Evolutionary conservation across 1,140 invertebrate genomes (phyloP).

Genomic region (Danaus plexippus): DNA sequence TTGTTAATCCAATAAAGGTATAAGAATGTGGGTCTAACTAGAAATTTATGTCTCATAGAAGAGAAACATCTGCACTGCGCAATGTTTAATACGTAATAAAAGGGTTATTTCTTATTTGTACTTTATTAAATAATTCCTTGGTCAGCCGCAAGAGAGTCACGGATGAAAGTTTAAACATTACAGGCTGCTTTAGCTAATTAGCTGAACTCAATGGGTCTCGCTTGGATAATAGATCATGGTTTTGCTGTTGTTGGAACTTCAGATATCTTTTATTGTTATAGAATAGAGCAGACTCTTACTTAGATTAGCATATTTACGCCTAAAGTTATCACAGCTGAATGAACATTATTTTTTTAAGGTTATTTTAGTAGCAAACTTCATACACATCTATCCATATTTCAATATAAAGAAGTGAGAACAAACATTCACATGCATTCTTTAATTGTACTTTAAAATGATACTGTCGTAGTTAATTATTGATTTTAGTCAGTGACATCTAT

Average conservation of each 20-base stretch:
- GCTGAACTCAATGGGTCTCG: constrained; percentile 22
- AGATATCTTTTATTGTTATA: constrained; percentile 4
- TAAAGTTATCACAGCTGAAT: no score
- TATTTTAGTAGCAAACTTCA: no score
- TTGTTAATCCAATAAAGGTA: no score
- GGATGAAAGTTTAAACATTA: constrained; percentile 27
- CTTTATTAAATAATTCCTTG: constrained; percentile 29
- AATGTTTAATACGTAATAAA: constrained; percentile 22
- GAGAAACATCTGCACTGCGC: constrained; percentile 24
- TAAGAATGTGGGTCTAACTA: not conserved
- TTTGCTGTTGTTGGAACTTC: not conserved
- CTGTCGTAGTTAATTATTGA: no score
- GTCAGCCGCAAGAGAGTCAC: constrained; percentile 26
- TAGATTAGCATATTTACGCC: no score
- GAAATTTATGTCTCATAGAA: not conserved
- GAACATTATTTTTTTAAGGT: no score
- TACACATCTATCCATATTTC: no score
- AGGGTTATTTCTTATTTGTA: constrained; percentile 25
- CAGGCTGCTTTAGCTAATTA: constrained; percentile 25
- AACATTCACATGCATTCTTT: no score
- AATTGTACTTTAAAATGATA: no score
- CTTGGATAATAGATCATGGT: constrained; percentile 21
- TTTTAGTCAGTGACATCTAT: no score
- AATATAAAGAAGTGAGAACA: no score
- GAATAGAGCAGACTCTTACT: no score